phyloP scores from a whole-genome alignment of 2,888 invertebrate genomes.

The Stegophylla sp. region DNA sequence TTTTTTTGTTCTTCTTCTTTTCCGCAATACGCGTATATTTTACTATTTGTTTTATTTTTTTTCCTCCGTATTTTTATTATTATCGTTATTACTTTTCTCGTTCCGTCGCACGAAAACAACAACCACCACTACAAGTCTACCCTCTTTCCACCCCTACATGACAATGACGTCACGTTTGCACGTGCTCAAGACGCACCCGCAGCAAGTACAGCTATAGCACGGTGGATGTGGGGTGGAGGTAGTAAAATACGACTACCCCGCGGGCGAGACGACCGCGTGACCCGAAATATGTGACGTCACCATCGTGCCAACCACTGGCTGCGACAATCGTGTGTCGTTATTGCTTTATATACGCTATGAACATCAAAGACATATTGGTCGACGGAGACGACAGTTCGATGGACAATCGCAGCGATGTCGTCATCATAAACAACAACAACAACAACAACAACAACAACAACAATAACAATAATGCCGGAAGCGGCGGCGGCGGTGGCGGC shows the following conservation, averaged over 20 bases:
- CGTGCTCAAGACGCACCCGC: too few species aligned
- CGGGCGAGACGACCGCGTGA: constrained; percentile 1
- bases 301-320: too few species aligned
- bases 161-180: too few species aligned
- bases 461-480: not conserved
- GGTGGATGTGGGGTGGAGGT: too few species aligned
- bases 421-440: constrained; percentile 9
- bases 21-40: not conserved
- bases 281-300: constrained; percentile 37
- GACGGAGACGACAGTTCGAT: constrained; percentile 4
- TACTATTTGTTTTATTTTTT: not conserved
- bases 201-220: too few species aligned
- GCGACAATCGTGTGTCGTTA: too few species aligned
- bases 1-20: not conserved
- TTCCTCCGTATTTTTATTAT: not conserved
- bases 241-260: not conserved
- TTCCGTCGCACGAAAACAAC: too few species aligned
- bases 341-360: too few species aligned
- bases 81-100: too few species aligned
- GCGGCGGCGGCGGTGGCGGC: not conserved
- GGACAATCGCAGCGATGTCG: constrained; percentile 7
- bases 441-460: constrained; percentile 14
- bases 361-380: constrained; percentile 55
- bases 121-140: too few species aligned
- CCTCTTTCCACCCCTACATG: too few species aligned